phyloP scores from a whole-genome alignment of 2,888 invertebrate species.

The Drosophila pegasa region DNA sequence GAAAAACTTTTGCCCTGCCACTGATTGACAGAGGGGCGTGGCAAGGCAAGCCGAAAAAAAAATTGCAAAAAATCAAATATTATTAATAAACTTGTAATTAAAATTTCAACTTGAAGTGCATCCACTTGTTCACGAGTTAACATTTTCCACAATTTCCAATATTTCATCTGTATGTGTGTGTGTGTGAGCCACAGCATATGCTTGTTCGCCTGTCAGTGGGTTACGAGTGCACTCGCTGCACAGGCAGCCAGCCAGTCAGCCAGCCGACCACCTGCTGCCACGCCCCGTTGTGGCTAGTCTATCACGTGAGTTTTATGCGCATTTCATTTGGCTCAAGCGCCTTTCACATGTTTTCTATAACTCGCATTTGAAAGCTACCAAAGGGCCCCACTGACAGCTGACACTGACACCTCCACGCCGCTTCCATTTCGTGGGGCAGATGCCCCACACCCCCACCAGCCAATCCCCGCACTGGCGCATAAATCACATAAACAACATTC shows the following conservation, averaged over 20 bases:
- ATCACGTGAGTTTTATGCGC: conserved; percentile 56
- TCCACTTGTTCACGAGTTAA: conserved; percentile 11
- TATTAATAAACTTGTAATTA: conserved; percentile 62
- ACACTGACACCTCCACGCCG: neutral
- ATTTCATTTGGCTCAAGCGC: conserved; percentile 69
- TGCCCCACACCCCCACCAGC: neutral
- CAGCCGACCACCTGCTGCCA: conserved; percentile 22
- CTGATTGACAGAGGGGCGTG: conserved; percentile 61
- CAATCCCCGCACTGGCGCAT: conserved; percentile 43
- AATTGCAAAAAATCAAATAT: conserved; percentile 4
- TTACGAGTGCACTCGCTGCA: conserved; percentile 20
- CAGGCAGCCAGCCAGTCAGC: neutral
- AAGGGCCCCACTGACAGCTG: conserved; percentile 24
- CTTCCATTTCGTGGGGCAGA: neutral
- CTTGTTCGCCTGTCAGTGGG: conserved; percentile 38
- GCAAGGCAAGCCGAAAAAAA: conserved; percentile 19
- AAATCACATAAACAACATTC: conserved; percentile 76
- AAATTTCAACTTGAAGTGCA: conserved; percentile 52
- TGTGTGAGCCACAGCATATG: conserved; percentile 29
- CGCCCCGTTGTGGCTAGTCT: conserved; percentile 7
- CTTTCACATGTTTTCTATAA: conserved; percentile 40
- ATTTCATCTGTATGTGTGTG: neutral
- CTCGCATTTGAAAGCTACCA: conserved; percentile 24
- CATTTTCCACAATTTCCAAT: conserved; percentile 34
- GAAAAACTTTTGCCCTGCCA: conserved; percentile 67